phyloP scores from a whole-genome alignment of 2,113 vertebrate species.

The Bos taurus region DNA sequence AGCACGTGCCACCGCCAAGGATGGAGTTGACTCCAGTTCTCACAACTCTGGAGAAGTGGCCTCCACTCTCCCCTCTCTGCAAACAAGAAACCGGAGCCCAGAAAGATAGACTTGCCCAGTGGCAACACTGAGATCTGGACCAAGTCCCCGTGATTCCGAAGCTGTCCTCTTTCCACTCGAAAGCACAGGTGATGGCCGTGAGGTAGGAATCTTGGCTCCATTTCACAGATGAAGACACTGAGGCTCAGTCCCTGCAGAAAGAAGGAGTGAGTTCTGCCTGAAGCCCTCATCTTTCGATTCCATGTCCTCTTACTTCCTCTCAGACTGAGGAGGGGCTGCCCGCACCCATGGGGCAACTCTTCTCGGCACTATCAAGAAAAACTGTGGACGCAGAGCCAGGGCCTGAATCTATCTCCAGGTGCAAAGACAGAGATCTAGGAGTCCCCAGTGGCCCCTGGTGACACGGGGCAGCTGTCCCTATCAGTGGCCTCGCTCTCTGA shows the following conservation, averaged over 20 bases:
- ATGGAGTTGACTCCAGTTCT: accelerated
- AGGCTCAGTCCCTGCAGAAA: accelerated
- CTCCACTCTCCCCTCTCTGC: background rate
- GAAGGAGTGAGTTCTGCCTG: too few relatives aligned
- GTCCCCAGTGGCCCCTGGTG: background rate
- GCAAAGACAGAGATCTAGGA: background rate
- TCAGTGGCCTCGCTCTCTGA: background rate
- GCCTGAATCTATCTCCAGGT: background rate
- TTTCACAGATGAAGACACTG: background rate
- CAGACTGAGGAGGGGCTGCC: background rate
- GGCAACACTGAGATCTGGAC: accelerated
- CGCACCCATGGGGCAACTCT: accelerated
- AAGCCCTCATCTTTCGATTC: background rate
- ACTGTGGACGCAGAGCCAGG: background rate
- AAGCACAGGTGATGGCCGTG: accelerated
- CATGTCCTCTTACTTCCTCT: background rate
- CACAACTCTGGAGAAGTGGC: background rate
- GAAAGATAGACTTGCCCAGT: background rate
- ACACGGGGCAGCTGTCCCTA: accelerated
- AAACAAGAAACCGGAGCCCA: background rate
- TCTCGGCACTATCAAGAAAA: background rate
- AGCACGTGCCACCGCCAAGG: background rate
- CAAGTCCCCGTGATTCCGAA: accelerated
- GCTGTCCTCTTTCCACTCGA: accelerated
- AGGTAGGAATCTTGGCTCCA: background rate